Base-by-base conservation (phyloP, 1,140 invertebrate species). In the Pissodes strobi region DNA sequence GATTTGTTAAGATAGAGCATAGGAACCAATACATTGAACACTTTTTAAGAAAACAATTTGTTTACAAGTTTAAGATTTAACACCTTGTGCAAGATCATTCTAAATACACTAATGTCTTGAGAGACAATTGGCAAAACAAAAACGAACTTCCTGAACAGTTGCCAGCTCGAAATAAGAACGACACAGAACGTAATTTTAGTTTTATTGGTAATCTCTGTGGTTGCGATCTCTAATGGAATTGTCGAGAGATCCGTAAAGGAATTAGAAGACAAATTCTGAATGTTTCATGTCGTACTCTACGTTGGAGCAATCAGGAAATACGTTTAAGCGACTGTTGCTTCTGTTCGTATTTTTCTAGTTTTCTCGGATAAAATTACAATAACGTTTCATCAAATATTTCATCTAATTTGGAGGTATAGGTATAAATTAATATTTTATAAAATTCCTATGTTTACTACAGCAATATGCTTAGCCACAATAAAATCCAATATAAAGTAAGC, bases 181-280 rank as follows among this genome's bases (percentile, higher is more conserved):
- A 22, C 15, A 55, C 30, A 19, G 22, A 17, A 23, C n/a, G 4
- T 19, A 51, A 22, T 55, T 38, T 39, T 12, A 2, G 27, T 46
- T 15, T 59, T 59, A 59, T 37, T 59, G 41, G 41, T 9, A 59
- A 18, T 59, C 41, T 34, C 23, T 15, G 18, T 41, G 23, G 56
- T 59, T 38, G 41, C 48, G 41, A 21, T 59, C 27, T 10, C 30
- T 48, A 48, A 59, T 19, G 45, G 30, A 48, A 57, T 57, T 57
- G 55, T 57, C 55, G 23, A 45, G 55, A 57, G 34, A 59, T 59
- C 56, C 19, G 25, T 46, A 59, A 48, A 21, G 45, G 56, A 59
- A 59, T 59, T 59, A 59, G 45, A 27, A 38, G 23, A 45, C 38
- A 46, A 59, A 45, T n/a, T 19, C 21, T 8, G 38, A 5, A 45